Evolutionary conservation across 2,797 vertebrate species (phyloP).

Genomic region (Hoplostethus mediterraneus): DNA sequence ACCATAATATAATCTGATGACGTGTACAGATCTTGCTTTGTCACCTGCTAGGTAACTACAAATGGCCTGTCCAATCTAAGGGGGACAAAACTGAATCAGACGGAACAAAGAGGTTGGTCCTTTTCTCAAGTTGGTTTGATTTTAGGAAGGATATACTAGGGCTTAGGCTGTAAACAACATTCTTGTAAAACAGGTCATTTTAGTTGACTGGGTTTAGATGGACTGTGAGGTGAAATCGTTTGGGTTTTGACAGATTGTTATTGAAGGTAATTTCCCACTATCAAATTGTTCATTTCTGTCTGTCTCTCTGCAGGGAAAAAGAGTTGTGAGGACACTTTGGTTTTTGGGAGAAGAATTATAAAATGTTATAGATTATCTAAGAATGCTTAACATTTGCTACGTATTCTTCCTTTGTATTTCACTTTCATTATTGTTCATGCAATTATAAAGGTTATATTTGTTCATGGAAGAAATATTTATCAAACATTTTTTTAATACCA

Average conservation of each 20-base stretch:
- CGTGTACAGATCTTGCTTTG: too few relatives aligned
- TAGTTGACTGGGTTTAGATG: constrained; percentile 3
- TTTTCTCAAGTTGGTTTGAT: background rate
- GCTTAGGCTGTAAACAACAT: background rate
- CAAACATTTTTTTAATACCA: background rate
- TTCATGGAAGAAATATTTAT: background rate
- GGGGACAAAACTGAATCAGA: background rate
- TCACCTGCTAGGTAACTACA: too few relatives aligned
- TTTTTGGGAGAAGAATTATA: constrained; percentile 62
- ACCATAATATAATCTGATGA: too few relatives aligned
- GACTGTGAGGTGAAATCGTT: background rate
- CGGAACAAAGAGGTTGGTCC: background rate
- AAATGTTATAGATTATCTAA: background rate
- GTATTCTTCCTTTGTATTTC: too few relatives aligned
- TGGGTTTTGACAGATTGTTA: too few relatives aligned
- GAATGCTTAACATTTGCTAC: too few relatives aligned
- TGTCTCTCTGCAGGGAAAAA: constrained; percentile 57
- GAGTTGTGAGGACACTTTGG: constrained; percentile 65
- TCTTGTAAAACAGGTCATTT: background rate
- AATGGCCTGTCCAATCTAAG: background rate
- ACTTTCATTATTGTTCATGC: too few relatives aligned
- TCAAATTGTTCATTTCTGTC: background rate
- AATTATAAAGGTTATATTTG: background rate
- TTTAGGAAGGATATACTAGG: background rate
- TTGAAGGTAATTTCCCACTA: too few relatives aligned